phyloP scores from a whole-genome alignment of 2,888 invertebrate genomes.

The Exephanes ischioxanthus region DNA sequence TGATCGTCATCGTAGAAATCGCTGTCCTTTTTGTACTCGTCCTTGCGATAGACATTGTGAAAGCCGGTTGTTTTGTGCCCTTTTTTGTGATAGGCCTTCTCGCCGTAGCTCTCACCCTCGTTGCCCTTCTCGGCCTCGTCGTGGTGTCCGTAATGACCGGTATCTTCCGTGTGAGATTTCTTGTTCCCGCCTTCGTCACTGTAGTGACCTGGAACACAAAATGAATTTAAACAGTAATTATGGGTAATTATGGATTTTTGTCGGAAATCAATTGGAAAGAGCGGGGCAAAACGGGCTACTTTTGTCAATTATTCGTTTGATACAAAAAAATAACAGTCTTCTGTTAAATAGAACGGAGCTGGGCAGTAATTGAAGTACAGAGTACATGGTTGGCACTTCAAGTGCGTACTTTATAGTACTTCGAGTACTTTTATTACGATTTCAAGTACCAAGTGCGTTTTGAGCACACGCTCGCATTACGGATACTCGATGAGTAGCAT shows the following conservation, averaged over 20 bases:
- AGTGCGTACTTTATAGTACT: too few species aligned
- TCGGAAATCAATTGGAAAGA: too few species aligned
- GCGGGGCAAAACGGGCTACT: neutral
- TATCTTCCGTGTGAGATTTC: conserved; percentile 88
- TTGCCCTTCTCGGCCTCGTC: conserved; percentile 89
- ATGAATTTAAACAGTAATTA: neutral
- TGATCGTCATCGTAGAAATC: conserved; percentile 93
- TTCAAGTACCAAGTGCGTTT: too few species aligned
- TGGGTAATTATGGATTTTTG: neutral
- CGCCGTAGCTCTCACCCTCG: conserved; percentile 88
- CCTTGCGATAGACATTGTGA: conserved; percentile 93
- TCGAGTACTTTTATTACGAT: too few species aligned
- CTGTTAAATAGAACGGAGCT: neutral
- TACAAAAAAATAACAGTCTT: neutral
- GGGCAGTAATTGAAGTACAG: too few species aligned
- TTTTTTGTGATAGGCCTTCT: conserved; percentile 92
- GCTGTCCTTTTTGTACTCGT: conserved; percentile 92
- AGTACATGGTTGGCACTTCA: too few species aligned
- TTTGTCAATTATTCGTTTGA: neutral
- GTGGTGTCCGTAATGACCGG: conserved; percentile 88
- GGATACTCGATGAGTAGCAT: too few species aligned
- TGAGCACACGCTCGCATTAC: too few species aligned
- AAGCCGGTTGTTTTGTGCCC: conserved; percentile 95
- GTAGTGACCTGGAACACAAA: conserved; percentile 83
- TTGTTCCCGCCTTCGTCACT: conserved; percentile 88